Evolutionary conservation across 2,113 vertebrate species (phyloP).

Genomic region (Agelaius phoeniceus): DNA sequence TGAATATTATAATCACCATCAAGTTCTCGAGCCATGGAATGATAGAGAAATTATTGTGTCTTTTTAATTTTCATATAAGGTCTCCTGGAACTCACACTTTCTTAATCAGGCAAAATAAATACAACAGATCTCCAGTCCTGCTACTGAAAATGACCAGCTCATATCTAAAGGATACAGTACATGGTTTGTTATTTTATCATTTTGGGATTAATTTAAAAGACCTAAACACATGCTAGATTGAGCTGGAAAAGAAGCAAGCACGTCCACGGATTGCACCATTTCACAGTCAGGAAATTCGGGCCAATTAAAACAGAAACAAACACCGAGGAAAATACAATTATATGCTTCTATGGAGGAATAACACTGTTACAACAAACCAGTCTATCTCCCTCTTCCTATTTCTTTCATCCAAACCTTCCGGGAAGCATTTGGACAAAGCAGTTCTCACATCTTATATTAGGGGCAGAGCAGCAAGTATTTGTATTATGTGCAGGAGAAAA

Average conservation of each 20-base stretch:
- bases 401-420: not conserved
- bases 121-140: not conserved
- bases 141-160: not conserved
- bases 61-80: not conserved
- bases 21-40: fast-evolving
- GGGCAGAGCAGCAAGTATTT: not conserved
- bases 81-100: not conserved
- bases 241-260: not conserved
- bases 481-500: not conserved
- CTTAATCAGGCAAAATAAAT: not conserved
- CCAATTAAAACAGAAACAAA: not conserved
- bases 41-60: not conserved
- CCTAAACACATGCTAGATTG: not conserved
- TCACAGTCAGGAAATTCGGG: not conserved
- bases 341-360: not conserved
- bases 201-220: not conserved
- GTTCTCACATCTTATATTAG: not conserved
- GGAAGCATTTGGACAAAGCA: not conserved
- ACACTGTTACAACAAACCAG: not conserved
- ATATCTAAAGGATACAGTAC: not conserved
- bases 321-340: not conserved
- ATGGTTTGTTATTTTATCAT: not conserved
- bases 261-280: not conserved
- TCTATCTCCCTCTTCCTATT: not conserved
- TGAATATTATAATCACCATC: not conserved